Conservation (phyloP, 2,888 invertebrate genomes). For the Mythimna albipuncta region DNA sequence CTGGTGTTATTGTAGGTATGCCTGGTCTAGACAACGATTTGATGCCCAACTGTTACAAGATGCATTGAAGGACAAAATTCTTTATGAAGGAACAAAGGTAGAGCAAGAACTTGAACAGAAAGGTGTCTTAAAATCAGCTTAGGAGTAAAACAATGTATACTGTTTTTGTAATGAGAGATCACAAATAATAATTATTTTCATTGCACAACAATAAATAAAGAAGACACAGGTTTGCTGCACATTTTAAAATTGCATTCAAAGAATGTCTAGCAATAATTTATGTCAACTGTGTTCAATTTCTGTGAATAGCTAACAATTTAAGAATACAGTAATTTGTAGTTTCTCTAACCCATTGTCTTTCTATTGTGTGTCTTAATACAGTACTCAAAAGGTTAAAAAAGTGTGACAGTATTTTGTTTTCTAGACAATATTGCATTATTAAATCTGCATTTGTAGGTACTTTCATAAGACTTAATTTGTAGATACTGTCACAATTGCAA, state of each 20-base stretch:
- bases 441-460: background rate
- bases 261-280: background rate
- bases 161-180: background rate
- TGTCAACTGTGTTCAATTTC: background rate
- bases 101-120: conserved; percentile 87
- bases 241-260: background rate
- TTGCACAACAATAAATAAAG: background rate
- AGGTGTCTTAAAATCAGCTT: conserved; percentile 83
- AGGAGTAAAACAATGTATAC: conserved; percentile 18
- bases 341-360: too few relatives aligned
- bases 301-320: too few relatives aligned
- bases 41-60: conserved; percentile 92
- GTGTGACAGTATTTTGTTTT: background rate
- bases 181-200: background rate
- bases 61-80: conserved; percentile 91
- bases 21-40: conserved; percentile 92
- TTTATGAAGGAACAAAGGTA: conserved; percentile 92
- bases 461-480: background rate
- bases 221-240: background rate
- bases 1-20: conserved; percentile 93
- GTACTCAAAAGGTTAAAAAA: background rate
- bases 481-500: background rate
- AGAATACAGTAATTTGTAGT: too few relatives aligned
- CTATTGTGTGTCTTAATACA: too few relatives aligned
- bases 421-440: background rate